phyloP scores from a whole-genome alignment of 2,888 invertebrate genomes.

The Notocelia uddmanniana region DNA sequence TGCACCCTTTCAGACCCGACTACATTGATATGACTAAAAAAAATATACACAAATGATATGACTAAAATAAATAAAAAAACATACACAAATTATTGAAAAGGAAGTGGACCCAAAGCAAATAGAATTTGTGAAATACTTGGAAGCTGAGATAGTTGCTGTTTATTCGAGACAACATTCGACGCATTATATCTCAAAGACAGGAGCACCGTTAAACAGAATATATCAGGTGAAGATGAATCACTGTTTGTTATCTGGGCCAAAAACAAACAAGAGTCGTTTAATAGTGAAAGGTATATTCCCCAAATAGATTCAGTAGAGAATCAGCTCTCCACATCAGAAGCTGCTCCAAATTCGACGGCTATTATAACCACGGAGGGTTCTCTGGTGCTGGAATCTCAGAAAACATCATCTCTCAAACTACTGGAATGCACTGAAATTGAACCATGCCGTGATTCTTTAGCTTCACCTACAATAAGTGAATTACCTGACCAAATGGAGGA shows the following conservation, averaged over 20 bases:
- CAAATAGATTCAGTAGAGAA: background rate
- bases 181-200: no score
- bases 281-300: slow-evolving; percentile 1
- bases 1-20: slow-evolving; percentile 14
- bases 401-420: no score
- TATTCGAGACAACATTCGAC: slow-evolving; percentile 21
- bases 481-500: no score
- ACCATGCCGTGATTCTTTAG: no score
- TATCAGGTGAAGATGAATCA: slow-evolving; percentile 16
- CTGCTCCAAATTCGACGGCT: no score
- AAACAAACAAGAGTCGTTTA: slow-evolving; percentile 43
- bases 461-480: no score
- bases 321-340: no score
- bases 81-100: slow-evolving; percentile 24
- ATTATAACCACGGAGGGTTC: no score
- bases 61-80: slow-evolving; percentile 14
- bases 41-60: slow-evolving; percentile 23
- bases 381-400: no score
- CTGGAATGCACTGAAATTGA: no score
- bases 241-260: slow-evolving; percentile 45
- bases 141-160: slow-evolving; percentile 43
- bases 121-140: slow-evolving; percentile 47
- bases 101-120: slow-evolving; percentile 32
- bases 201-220: no score
- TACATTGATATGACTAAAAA: slow-evolving; percentile 22